Evolutionary conservation across 2,888 invertebrate species (phyloP), one percentile per base, ranked within the genome.

Genomic region (Drymonia ruficornis): DNA sequence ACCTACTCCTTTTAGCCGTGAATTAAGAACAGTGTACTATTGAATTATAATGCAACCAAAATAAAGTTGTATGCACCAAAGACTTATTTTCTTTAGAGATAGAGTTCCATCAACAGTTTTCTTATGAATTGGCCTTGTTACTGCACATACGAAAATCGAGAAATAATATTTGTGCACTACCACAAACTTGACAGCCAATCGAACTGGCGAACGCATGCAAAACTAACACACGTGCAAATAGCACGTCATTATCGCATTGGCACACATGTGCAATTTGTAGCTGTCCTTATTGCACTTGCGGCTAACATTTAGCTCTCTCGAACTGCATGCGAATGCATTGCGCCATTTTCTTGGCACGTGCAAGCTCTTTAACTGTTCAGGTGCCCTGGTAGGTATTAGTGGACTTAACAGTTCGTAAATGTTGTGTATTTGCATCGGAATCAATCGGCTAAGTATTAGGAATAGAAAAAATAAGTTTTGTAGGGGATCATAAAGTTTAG

Each of bases 281-380:
- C 74, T 70, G 67, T 90, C 89, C 77, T 83, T 84, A 74, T 88
- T 78, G 65, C 84, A 80, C 89, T 74, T 69, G 63, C 56, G 58
- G 62, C 53, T 59, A 55, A 65, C 51, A 60, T 65, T 23, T 78
- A 76, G 57, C 65, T 78, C 75, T 75, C 63, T 82, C 74, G 57
- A 81, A 84, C 56, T 89, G 89, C 89, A 89, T 85, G 67, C 76
- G 76, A 83, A 81, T 84, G 83, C 81, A 84, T 59, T 72, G 76
- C 78, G 74, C 69, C 65, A 75, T 81, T 81, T 83, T 80, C 81
- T 84, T 83, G 78, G 81, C 83, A 72, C 79, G 74, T 72, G 72
- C 70, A 78, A 83, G 66, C 87, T 87, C 87, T 71, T 84, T 64
- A 67, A 58, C 59, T 57, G 59, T 69, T 86, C 80, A 55, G 84